These are phyloP conservation scores for Melanerpes formicivorus DNA, from an alignment of 2,113 vertebrate genomes.

Conservation along the genomic window DNA sequence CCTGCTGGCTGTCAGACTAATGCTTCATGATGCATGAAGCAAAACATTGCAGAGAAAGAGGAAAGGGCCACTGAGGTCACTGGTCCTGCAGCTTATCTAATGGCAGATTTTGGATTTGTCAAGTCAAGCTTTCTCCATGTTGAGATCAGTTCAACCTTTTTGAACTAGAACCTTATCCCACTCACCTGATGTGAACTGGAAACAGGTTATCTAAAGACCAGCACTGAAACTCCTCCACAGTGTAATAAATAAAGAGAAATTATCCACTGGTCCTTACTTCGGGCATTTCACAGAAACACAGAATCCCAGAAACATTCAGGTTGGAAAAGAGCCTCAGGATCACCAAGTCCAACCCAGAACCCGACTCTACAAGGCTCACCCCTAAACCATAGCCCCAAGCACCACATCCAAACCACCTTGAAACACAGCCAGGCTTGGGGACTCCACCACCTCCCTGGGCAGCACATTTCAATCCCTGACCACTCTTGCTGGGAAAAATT, in stretches of 20 bases:
- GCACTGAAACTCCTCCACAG: not conserved
- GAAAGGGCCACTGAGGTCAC: conserved; percentile 17
- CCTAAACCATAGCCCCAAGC: too few species aligned
- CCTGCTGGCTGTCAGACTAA: conserved; percentile 43
- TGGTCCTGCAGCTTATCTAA: not conserved
- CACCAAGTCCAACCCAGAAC: too few species aligned
- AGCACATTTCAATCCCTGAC: too few species aligned
- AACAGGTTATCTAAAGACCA: not conserved
- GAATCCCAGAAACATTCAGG: too few species aligned
- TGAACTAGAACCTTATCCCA: conserved; percentile 3
- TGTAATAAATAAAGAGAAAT: not conserved
- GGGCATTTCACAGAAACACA: too few species aligned
- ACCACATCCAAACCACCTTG: too few species aligned
- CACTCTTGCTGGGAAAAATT: too few species aligned
- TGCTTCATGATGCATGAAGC: conserved; percentile 17
- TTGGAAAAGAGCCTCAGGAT: too few species aligned
- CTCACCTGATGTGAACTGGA: not conserved
- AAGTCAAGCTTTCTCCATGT: conserved; percentile 42
- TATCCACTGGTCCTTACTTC: too few species aligned
- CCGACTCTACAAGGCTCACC: too few species aligned
- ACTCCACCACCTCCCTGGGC: too few species aligned
- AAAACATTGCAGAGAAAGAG: conserved; percentile 24
- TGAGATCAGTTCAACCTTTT: not conserved
- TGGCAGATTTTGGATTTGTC: conserved; percentile 33
- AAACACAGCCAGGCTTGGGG: too few species aligned